These are phyloP conservation scores for Sebastes ruberrimus DNA, from an alignment of 2,797 vertebrate species.

Conservation along the genomic window DNA sequence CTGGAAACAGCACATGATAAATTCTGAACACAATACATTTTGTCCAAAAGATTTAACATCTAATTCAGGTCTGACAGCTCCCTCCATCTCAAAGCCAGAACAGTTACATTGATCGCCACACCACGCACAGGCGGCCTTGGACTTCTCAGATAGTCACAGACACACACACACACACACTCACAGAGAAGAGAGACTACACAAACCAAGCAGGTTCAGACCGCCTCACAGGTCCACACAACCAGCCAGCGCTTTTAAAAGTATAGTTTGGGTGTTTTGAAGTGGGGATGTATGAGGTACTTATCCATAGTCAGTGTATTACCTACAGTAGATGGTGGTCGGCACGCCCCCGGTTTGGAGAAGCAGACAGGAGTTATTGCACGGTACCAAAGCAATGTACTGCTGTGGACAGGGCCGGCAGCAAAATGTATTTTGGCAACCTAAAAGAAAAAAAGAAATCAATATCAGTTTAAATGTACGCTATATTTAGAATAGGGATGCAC, in stretches of 20 bases:
- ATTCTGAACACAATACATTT: constrained; percentile 91
- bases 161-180: constrained; percentile 9
- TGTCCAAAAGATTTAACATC: constrained; percentile 99
- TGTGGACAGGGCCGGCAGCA: no score
- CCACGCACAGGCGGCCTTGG: constrained; percentile 85
- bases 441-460: no score
- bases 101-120: constrained; percentile 88
- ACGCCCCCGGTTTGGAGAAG: no score
- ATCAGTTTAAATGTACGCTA: no score
- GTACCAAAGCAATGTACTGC: no score
- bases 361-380: no score
- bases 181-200: not conserved
- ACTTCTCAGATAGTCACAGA: constrained; percentile 65
- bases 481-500: no score
- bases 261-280: no score
- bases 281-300: no score
- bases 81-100: constrained; percentile 87
- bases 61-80: constrained; percentile 94
- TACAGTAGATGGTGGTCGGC: no score
- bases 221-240: not conserved
- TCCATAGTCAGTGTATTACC: no score
- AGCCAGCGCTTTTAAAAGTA: not conserved
- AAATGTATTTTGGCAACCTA: no score
- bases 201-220: not conserved
- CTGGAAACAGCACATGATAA: constrained; percentile 94